Evolutionary conservation across 2,113 vertebrate genomes (phyloP), one percentile per base, ranked within the genome.

Genomic region (Clarias gariepinus): DNA sequence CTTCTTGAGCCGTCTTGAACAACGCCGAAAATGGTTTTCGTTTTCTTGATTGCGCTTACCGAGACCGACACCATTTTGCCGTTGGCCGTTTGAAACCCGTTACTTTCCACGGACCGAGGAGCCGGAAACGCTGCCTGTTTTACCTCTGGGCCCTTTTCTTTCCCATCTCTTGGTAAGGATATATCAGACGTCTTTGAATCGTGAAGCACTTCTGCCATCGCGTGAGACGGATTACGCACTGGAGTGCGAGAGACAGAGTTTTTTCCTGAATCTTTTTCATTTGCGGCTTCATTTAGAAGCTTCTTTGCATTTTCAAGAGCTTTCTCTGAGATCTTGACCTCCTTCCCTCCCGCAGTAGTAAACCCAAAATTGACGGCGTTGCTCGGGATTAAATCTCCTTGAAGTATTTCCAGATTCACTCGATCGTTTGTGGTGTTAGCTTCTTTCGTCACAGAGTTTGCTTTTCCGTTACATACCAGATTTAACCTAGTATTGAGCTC

Each of bases 321-420:
- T 66, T 85, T 92, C 90, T 95, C 90, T 80, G 96, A 96, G 61
- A 96, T 66, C 3, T 84, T 85, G 25, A 96, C 93, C 0, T 83
- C 88, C 85, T 95, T 96, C 87, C 95, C 95, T 89, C 93, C 94
- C 90, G 95, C 95, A 69, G 95, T 96, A 85, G 90, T 96, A 93
- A 96, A 96, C 25, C 94, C 95, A 91, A 91, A 94, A 85, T 88
- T 84, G 85, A 81, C 25, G 2, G 18, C 55, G 28, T 74, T 60
- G 33, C 36, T 28, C 57, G 19, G 57, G 78, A 64, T 53, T 60
- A 77, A 82, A 86, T 64, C 47, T 33, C 6, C 55, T 36, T 30
- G 74, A 36, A 21, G 21, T 18, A 30, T 66, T 74, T 47, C 30
- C 33, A 23, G 57, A 76, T 83, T 80, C 68, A 16, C 69, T 16